A percentile compares a stretch with the other conserved stretches of the same genome.
phyloP scores from a whole-genome alignment of 2,113 vertebrate species.

The Grus americana region DNA sequence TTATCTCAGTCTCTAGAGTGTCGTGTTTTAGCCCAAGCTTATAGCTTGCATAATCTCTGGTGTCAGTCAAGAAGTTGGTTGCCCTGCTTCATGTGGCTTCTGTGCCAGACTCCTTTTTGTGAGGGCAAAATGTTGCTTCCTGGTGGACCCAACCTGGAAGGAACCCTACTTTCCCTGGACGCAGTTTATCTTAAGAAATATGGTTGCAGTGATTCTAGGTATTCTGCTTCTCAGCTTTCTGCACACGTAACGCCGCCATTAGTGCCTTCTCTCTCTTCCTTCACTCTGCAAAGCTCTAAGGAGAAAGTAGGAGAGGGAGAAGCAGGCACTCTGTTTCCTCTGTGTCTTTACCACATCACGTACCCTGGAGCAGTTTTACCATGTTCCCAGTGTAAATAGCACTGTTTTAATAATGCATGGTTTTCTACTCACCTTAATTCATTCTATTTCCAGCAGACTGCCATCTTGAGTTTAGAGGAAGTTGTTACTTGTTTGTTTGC shows the following conservation, averaged over 20 bases:
- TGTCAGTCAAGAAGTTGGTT: not conserved
- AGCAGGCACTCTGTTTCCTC: not conserved
- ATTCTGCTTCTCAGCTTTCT: not conserved
- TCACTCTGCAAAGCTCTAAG: not conserved
- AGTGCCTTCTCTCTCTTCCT: not conserved
- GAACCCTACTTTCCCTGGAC: not conserved
- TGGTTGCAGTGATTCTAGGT: not conserved
- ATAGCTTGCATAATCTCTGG: not conserved
- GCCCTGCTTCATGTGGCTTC: not conserved
- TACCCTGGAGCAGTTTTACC: not conserved
- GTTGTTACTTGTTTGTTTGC: not conserved
- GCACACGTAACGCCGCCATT: fast-evolving
- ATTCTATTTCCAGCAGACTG: not conserved
- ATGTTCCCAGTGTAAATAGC: not conserved
- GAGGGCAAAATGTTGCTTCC: not conserved
- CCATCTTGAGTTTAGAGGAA: not conserved
- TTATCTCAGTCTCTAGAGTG: not conserved
- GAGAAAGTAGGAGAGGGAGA: not conserved
- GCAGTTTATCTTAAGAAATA: not conserved
- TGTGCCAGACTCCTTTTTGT: not conserved
- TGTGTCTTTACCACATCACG: not conserved
- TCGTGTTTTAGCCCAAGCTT: not conserved
- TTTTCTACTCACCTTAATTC: not conserved
- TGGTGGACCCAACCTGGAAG: not conserved
- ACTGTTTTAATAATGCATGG: not conserved